phyloP scores from a whole-genome alignment of 2,888 invertebrate species.

The Amphipoea oculea region DNA sequence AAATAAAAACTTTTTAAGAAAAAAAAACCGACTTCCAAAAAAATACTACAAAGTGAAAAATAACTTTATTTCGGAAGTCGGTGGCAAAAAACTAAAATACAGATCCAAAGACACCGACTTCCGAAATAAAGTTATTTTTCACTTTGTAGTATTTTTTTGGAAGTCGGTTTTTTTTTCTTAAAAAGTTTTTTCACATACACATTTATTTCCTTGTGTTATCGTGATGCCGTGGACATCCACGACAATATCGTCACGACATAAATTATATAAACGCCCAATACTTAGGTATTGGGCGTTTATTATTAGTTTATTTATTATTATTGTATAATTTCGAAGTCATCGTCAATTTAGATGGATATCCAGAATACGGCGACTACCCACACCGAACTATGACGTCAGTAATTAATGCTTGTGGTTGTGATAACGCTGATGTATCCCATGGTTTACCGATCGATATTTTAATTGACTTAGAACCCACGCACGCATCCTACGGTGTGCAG shows the following conservation, averaged over 20 bases:
- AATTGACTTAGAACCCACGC: conserved; percentile 38
- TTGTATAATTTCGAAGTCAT: background rate
- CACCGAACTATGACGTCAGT: conserved; percentile 46
- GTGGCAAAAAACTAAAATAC: too few species aligned
- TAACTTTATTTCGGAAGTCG: too few species aligned
- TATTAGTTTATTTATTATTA: too few species aligned
- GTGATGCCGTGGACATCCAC: background rate
- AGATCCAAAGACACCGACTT: too few species aligned
- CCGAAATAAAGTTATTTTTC: too few species aligned
- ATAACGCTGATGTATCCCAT: conserved; percentile 37
- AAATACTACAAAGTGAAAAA: too few species aligned
- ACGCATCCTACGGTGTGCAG: conserved; percentile 12
- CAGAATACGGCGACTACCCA: conserved; percentile 38
- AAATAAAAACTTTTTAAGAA: too few species aligned
- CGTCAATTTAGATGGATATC: conserved; percentile 6
- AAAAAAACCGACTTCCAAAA: too few species aligned
- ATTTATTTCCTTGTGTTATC: background rate
- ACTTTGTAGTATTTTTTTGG: too few species aligned
- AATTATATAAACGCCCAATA: background rate
- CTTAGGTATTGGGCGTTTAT: too few species aligned
- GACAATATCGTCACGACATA: background rate
- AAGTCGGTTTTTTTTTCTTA: too few species aligned
- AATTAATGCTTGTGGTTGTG: conserved; percentile 2
- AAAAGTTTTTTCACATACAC: background rate
- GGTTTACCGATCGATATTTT: conserved; percentile 37